Conservation (phyloP, 2,888 invertebrate species). For the Pollenia amentaria region DNA sequence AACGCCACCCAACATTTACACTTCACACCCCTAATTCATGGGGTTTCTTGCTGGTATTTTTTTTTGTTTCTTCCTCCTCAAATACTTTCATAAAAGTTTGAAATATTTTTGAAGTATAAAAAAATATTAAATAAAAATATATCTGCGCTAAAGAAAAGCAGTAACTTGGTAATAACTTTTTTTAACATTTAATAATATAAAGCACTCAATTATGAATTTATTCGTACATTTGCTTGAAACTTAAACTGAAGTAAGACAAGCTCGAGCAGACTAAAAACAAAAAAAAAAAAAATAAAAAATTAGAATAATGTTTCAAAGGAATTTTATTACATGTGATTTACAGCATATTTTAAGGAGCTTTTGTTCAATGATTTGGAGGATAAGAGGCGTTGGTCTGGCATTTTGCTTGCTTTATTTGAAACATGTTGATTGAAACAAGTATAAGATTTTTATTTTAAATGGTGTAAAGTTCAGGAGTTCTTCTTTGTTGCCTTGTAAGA, state of each 20-base stretch:
- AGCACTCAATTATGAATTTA: slow-evolving; percentile 47
- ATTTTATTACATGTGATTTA: slow-evolving; percentile 4
- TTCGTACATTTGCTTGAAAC: not conserved
- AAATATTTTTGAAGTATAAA: slow-evolving; percentile 19
- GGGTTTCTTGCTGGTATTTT: slow-evolving; percentile 3
- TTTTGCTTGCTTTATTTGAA: no score
- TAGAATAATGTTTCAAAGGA: slow-evolving; percentile 3
- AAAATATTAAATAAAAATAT: not conserved
- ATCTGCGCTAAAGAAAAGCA: not conserved
- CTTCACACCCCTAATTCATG: slow-evolving; percentile 29
- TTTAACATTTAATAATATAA: slow-evolving; percentile 50
- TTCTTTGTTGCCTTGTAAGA: no score
- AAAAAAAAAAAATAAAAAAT: no score
- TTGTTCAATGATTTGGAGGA: no score
- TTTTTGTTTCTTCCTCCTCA: not conserved
- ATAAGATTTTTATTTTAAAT: no score
- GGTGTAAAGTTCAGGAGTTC: no score
- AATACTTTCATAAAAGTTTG: slow-evolving; percentile 40
- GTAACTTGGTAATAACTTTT: not conserved
- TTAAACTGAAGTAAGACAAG: not conserved
- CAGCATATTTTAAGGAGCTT: not conserved
- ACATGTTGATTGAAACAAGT: no score
- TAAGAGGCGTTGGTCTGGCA: no score
- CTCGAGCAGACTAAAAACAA: not conserved
- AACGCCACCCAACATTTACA: slow-evolving; percentile 21